A percentile compares a stretch with the other conserved stretches of the same genome.
Evolutionary conservation across 2,888 invertebrate genomes (phyloP).

Genomic region (Cynaeus angustus): DNA sequence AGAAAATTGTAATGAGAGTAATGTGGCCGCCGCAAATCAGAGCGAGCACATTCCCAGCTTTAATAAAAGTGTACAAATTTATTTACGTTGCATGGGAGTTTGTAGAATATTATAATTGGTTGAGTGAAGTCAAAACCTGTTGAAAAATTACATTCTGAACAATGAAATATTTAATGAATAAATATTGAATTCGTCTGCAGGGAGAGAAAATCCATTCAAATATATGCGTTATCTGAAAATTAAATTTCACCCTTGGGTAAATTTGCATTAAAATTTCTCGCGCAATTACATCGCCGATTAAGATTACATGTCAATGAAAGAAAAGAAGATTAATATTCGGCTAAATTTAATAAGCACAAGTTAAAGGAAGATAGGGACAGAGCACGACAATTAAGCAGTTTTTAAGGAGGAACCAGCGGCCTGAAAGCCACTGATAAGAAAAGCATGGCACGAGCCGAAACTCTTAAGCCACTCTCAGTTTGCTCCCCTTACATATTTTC

Average conservation of each 20-base stretch:
- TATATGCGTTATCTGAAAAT: conserved; percentile 57
- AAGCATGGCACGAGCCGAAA: conserved; percentile 39
- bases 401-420: conserved; percentile 47
- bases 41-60: conserved; percentile 8
- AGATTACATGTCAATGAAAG: conserved; percentile 62
- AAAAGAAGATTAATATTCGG: conserved; percentile 62
- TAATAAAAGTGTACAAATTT: neutral
- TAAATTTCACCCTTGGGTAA: conserved; percentile 60
- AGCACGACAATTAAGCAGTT: conserved; percentile 49
- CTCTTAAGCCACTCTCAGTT: conserved; percentile 42
- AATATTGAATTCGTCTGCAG: conserved; percentile 41
- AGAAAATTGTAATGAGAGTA: conserved; percentile 11
- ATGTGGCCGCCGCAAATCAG: neutral
- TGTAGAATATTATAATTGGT: neutral
- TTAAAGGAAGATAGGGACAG: conserved; percentile 47
- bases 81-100: no score
- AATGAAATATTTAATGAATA: conserved; percentile 42
- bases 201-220: conserved; percentile 50
- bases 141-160: conserved; percentile 27
- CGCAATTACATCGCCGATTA: conserved; percentile 61
- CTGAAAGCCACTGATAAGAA: conserved; percentile 51
- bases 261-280: conserved; percentile 61
- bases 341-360: conserved; percentile 54
- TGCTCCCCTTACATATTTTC: conserved; percentile 48
- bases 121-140: conserved; percentile 17